These are phyloP conservation scores for Drosophila melanosoma DNA, from an alignment of 2,888 invertebrate species.

Conservation along the genomic window DNA sequence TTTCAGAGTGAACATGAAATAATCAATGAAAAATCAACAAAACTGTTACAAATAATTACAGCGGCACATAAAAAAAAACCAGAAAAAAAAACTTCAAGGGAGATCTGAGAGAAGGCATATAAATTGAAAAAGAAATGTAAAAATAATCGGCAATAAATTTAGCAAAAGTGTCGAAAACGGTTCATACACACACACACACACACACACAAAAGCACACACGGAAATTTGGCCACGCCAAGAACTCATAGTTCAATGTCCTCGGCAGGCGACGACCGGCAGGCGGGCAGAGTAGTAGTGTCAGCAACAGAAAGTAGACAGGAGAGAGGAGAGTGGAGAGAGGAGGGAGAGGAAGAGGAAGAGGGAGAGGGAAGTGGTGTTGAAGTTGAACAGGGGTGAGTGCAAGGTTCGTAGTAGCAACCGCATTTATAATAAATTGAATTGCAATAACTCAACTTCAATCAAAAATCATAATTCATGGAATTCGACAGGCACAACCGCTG, in stretches of 20 bases:
- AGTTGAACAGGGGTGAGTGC: slow-evolving; percentile 11
- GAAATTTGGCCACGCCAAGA: slow-evolving; percentile 73
- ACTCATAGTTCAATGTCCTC: slow-evolving; percentile 82
- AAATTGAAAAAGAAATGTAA: slow-evolving; percentile 75
- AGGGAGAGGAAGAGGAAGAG: neutral
- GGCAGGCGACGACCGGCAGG: slow-evolving; percentile 56
- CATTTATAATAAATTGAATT: slow-evolving; percentile 83
- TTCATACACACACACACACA: slow-evolving; percentile 53
- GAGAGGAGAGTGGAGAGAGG: too few relatives aligned
- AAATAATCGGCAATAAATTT: slow-evolving; percentile 81
- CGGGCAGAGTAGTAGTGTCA: slow-evolving; percentile 31
- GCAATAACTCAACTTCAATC: slow-evolving; percentile 85
- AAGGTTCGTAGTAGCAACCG: slow-evolving; percentile 65
- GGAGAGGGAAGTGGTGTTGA: neutral
- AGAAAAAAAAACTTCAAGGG: neutral
- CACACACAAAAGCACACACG: slow-evolving; percentile 41
- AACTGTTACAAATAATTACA: slow-evolving; percentile 76
- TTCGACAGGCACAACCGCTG: slow-evolving; percentile 73
- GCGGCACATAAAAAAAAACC: slow-evolving; percentile 37
- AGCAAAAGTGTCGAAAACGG: slow-evolving; percentile 79
- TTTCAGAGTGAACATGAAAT: slow-evolving; percentile 24
- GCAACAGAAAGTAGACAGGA: slow-evolving; percentile 19
- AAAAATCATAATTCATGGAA: slow-evolving; percentile 84
- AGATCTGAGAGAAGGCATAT: slow-evolving; percentile 24
- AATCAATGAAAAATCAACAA: slow-evolving; percentile 76